These are phyloP conservation scores for Harpalus rubripes DNA, from an alignment of 2,888 invertebrate species.

Conservation along the genomic window DNA sequence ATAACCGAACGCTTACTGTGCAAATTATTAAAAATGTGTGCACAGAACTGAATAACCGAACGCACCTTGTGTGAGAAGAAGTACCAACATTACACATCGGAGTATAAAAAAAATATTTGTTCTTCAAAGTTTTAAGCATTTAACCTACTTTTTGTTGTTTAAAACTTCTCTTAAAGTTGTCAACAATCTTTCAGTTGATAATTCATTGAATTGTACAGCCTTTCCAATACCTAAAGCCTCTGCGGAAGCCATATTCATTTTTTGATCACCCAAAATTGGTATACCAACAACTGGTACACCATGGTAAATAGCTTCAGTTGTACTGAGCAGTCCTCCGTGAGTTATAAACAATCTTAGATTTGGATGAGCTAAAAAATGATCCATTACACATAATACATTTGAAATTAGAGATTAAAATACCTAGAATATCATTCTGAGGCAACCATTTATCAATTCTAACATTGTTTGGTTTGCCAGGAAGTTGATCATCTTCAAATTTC, in stretches of 20 bases:
- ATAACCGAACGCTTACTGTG: too few species aligned
- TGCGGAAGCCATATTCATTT: slow-evolving; percentile 9
- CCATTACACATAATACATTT: neutral
- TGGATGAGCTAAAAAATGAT: slow-evolving; percentile 24
- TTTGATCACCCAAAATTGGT: slow-evolving; percentile 5
- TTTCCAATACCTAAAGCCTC: slow-evolving; percentile 27
- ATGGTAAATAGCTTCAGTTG: slow-evolving; percentile 22
- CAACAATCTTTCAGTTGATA: neutral
- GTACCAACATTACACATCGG: too few species aligned
- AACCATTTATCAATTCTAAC: slow-evolving; percentile 44
- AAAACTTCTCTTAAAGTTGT: neutral
- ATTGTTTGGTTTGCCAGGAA: slow-evolving; percentile 13
- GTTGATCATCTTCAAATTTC: slow-evolving; percentile 43
- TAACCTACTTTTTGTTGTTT: slow-evolving; percentile 14
- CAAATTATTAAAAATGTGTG: too few species aligned
- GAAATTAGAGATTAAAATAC: neutral
- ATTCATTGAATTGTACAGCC: neutral
- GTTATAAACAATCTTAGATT: slow-evolving; percentile 27
- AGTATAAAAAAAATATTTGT: neutral
- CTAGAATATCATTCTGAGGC: slow-evolving; percentile 40
- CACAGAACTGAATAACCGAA: too few species aligned
- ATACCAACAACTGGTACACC: slow-evolving; percentile 27
- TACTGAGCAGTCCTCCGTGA: slow-evolving; percentile 36
- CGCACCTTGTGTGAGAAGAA: too few species aligned
- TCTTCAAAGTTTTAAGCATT: neutral